A percentile compares a stretch with the other conserved stretches of the same genome.
These are phyloP conservation scores for Isaurus tuberculatus DNA, from an alignment of 92 coral and sea anemone species.

Conservation along the genomic window DNA sequence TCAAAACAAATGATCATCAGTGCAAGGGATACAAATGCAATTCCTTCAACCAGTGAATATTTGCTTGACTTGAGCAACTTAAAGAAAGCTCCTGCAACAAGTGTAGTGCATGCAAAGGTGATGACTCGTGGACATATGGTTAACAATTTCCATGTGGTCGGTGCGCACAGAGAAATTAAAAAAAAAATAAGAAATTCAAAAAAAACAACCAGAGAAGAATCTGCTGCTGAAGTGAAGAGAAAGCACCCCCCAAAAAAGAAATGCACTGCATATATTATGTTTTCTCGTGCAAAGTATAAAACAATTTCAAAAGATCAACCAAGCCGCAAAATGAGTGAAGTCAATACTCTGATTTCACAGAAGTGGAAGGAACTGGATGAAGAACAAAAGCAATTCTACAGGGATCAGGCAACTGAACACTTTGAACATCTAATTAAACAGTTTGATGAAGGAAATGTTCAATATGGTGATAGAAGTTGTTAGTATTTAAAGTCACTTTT, in stretches of 20 bases:
- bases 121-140: conserved; percentile 38
- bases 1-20: conserved; percentile 40
- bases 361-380: conserved; percentile 45
- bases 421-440: conserved; percentile 33
- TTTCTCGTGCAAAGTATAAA: conserved; percentile 28
- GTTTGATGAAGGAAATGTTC: conserved; percentile 10
- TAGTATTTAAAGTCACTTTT: not conserved
- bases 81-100: conserved; percentile 11
- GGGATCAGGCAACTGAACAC: conserved; percentile 36
- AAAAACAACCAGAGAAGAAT: not conserved
- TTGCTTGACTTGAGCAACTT: conserved; percentile 20
- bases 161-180: conserved; percentile 44
- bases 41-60: conserved; percentile 16
- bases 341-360: conserved; percentile 29
- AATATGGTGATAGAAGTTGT: not conserved
- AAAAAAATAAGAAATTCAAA: conserved; percentile 28
- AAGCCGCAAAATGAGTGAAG: conserved; percentile 29
- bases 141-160: conserved; percentile 39
- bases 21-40: conserved; percentile 27
- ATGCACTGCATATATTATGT: conserved; percentile 46
- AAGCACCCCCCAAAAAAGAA: conserved; percentile 33
- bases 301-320: conserved; percentile 40
- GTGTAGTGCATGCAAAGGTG: conserved; percentile 38
- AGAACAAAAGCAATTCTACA: conserved; percentile 19
- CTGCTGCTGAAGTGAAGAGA: not conserved